Conservation (phyloP, 2,113 vertebrate genomes). For the Sylvia atricapilla region DNA sequence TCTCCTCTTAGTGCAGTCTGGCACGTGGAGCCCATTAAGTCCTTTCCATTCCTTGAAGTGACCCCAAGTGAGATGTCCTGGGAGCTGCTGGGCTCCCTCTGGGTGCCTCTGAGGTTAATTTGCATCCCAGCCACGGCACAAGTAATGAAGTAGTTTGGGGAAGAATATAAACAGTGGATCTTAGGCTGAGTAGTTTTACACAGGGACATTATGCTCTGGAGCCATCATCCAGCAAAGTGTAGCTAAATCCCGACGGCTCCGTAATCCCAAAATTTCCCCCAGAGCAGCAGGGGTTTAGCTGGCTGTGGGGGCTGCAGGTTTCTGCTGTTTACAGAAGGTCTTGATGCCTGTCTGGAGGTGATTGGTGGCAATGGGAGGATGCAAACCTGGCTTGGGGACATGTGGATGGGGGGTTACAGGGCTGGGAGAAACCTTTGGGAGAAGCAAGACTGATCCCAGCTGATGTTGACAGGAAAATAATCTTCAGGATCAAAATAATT, state of each 20-base stretch:
- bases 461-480: neutral
- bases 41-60: neutral
- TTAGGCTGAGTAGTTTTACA: neutral
- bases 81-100: neutral
- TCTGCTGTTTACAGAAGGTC: neutral
- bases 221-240: neutral
- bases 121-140: neutral
- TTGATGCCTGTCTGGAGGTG: neutral
- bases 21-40: accelerated
- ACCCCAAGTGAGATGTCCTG: neutral
- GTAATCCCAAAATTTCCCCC: neutral
- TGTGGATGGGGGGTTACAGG: neutral
- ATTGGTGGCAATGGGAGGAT: neutral
- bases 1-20: neutral
- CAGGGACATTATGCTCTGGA: neutral
- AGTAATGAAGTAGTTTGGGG: neutral
- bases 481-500: neutral
- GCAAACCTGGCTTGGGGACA: neutral
- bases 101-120: neutral
- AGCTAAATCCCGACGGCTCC: neutral
- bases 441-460: neutral
- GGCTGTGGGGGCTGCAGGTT: neutral
- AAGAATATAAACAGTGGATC: neutral
- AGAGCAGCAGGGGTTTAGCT: neutral
- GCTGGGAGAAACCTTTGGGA: neutral